phyloP scores from a whole-genome alignment of 2,888 invertebrate genomes.

The Cheilosia urbana region DNA sequence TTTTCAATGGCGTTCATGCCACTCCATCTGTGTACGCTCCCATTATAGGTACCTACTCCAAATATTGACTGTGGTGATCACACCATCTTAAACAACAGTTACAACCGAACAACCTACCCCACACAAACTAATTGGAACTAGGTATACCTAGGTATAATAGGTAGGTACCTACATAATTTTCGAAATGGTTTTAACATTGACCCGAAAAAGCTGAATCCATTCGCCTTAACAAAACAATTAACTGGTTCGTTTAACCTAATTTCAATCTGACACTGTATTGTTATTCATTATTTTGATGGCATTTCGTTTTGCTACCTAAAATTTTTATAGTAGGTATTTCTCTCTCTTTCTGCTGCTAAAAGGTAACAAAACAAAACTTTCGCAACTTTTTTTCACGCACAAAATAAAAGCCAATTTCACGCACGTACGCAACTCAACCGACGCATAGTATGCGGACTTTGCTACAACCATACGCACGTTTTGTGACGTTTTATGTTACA shows the following conservation, averaged over 20 bases:
- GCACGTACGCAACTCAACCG: conserved; percentile 63
- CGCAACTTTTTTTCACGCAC: conserved; percentile 1
- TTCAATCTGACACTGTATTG: conserved; percentile 53
- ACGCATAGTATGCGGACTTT: conserved; percentile 41
- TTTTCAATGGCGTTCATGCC: too few species aligned
- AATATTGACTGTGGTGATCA: too few species aligned
- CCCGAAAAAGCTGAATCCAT: conserved; percentile 37
- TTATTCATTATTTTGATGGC: not conserved
- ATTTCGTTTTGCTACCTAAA: conserved; percentile 5
- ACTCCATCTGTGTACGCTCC: too few species aligned
- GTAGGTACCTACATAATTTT: too few species aligned
- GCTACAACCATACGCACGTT: conserved; percentile 45
- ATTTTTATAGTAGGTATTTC: not conserved
- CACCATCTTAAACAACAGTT: too few species aligned
- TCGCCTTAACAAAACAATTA: conserved; percentile 50
- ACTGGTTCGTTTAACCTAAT: conserved; percentile 67
- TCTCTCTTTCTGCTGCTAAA: not conserved
- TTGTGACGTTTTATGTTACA: conserved; percentile 46
- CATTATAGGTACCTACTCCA: too few species aligned
- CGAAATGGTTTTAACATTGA: conserved; percentile 58
- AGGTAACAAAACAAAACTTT: conserved; percentile 5
- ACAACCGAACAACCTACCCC: not conserved
- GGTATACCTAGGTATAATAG: too few species aligned
- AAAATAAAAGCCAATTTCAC: conserved; percentile 39
- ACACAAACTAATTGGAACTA: not conserved